A percentile compares a stretch with the other conserved stretches of the same genome.
These are phyloP conservation scores for Sminthopsis crassicaudata DNA, from an alignment of 2,113 vertebrate genomes.

Conservation along the genomic window DNA sequence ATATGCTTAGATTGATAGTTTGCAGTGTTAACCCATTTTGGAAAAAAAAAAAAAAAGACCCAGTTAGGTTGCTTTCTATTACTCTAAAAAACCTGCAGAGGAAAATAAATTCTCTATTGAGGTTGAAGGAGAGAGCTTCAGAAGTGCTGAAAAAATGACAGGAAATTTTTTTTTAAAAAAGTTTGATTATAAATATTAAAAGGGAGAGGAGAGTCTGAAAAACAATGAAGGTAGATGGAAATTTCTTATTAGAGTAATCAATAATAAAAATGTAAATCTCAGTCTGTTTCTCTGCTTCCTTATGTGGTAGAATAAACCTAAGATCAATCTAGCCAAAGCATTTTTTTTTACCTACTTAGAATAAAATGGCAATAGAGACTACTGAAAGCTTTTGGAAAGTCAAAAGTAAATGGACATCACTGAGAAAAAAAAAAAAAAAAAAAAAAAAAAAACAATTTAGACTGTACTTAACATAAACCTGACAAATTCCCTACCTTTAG, in stretches of 20 bases:
- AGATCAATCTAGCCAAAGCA: not conserved
- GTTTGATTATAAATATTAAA: constrained; percentile 53
- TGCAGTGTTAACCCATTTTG: constrained; percentile 26
- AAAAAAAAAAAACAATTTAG: not conserved
- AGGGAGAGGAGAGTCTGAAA: not conserved
- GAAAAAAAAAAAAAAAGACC: constrained; percentile 31
- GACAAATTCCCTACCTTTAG: not conserved
- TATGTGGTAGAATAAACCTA: constrained; percentile 53
- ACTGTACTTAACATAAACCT: not conserved
- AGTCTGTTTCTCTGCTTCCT: constrained; percentile 35
- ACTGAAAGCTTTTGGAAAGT: constrained; percentile 36
- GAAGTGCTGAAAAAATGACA: constrained; percentile 24
- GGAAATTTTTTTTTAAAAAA: not conserved
- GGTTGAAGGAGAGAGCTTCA: not conserved
- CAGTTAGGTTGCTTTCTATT: constrained; percentile 39
- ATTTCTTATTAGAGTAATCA: constrained; percentile 51
- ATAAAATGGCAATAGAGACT: constrained; percentile 26
- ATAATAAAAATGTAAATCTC: constrained; percentile 52
- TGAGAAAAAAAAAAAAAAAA: not conserved
- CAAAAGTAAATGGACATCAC: not conserved
- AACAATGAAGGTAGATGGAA: not conserved
- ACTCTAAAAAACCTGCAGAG: constrained; percentile 35
- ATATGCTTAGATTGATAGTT: constrained; percentile 6
- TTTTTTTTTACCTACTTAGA: not conserved
- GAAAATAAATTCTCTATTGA: constrained; percentile 41